Base-by-base conservation (phyloP, 2,888 invertebrate genomes). In the Cantharis rufa region DNA sequence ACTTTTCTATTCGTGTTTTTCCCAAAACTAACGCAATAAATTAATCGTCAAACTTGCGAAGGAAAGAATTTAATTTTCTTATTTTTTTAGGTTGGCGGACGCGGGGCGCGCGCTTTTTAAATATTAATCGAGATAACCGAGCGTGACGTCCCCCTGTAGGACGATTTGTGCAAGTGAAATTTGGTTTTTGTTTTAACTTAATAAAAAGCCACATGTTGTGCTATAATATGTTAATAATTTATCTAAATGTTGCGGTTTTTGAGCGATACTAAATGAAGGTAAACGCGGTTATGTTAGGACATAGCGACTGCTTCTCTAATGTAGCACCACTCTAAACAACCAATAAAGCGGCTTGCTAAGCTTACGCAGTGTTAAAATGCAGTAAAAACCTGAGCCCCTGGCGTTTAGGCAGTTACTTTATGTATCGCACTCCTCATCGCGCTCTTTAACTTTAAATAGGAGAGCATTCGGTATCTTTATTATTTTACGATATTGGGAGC, bases 311-410 rank as follows among this genome's bases (percentile, higher is more conserved):
- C 69, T 70, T 77, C 79, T 80, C 81, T 85, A 85, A 85, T 85
- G 85, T 84, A 85, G 82, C 84, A 82, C 82, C 84, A 84, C 85
- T 84, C 83, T 84, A 84, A 86, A 85, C 85, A 85, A 84, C 85
- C 85, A 84, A 86, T 86, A 86, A 86, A 86, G 83, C 81, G 83
- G 84, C 85, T 86, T 86, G 83, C 84, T 82, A 80, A 84, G 86
- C 86, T 87, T 86, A 86, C 85, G 85, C 85, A 85, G 86, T 86
- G 86, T 86, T 87, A 86, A 86, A 86, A 86, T 83, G 87, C 86
- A 86, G 86, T 87, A 87, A 87, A 87, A 87, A 87, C 85, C 85
- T 84, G 85, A 85, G 86, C 86, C 86, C 85, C 78, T 73, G 81
- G 84, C 83, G 82, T 82, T 83, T 83, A 82, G 81, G 80, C 77